Conservation (phyloP, 2,797 vertebrate genomes). For the Kryptopterus vitreolus region DNA sequence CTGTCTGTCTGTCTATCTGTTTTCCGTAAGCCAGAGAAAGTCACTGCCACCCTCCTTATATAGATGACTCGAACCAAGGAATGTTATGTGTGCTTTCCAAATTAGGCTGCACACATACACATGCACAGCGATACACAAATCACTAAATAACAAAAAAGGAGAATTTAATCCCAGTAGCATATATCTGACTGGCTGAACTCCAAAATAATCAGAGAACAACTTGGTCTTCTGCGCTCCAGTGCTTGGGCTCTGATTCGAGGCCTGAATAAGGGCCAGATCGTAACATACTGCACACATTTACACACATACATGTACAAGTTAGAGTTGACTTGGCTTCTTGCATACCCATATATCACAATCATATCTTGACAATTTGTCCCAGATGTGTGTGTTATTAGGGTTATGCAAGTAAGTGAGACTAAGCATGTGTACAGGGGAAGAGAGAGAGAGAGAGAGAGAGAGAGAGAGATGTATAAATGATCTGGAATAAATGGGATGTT, state of each 20-base stretch:
- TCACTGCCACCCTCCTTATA: not conserved
- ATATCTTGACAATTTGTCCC: slow-evolving; percentile 69
- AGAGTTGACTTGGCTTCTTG: slow-evolving; percentile 29
- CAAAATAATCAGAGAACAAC: slow-evolving; percentile 6
- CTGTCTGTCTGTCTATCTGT: not conserved
- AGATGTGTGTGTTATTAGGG: slow-evolving; percentile 74
- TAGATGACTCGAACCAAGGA: not conserved
- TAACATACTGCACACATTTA: slow-evolving; percentile 2
- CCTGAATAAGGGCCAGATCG: slow-evolving; percentile 13
- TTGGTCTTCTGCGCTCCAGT: not conserved
- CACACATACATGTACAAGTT: slow-evolving; percentile 13
- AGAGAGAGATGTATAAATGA: slow-evolving; percentile 57
- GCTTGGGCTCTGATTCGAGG: not conserved
- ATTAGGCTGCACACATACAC: not conserved
- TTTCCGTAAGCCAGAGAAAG: not conserved
- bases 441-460: not conserved
- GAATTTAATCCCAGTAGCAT: not conserved
- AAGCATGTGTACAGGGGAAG: not conserved
- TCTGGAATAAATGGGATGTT: slow-evolving; percentile 67
- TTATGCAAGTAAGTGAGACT: slow-evolving; percentile 52
- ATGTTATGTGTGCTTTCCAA: slow-evolving; percentile 7
- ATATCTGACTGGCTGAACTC: not conserved
- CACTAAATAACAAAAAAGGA: not conserved
- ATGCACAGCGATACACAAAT: not conserved
- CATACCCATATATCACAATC: slow-evolving; percentile 47